Conservation (phyloP, 35 echinoderm and acorn worm species). For the Amphiura filiformis region DNA sequence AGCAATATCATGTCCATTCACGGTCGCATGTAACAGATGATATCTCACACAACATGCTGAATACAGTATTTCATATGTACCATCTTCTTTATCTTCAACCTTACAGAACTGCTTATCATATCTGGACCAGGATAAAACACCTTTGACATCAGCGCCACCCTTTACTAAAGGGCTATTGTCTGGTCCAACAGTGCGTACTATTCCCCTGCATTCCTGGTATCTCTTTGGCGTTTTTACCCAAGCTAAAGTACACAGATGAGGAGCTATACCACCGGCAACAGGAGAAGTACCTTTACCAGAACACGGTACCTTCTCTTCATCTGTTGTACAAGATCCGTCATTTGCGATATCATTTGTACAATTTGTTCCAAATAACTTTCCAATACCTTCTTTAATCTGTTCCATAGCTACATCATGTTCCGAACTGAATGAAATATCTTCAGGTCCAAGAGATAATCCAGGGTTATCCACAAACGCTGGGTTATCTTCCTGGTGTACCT, state of each 20-base stretch:
- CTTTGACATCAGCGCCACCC: not conserved
- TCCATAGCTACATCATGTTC: not conserved
- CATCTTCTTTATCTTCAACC: not conserved
- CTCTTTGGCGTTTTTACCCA: not conserved
- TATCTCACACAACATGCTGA: not conserved
- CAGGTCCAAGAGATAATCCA: not conserved
- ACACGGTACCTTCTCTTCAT: not conserved
- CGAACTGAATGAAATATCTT: not conserved
- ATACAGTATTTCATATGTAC: not conserved
- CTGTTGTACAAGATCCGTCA: not conserved
- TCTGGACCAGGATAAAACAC: not conserved
- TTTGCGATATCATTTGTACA: not conserved
- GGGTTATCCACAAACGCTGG: not conserved
- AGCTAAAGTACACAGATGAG: not conserved
- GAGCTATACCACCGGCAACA: not conserved
- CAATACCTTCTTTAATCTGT: not conserved
- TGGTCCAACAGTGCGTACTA: not conserved
- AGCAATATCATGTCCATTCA: not conserved
- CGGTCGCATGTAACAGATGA: not conserved
- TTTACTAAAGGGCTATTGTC: not conserved
- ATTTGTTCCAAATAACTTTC: not conserved
- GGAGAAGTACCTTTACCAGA: not conserved
- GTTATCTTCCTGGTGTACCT: not conserved
- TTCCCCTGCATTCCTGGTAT: not conserved
- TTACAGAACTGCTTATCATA: not conserved